phyloP scores from a whole-genome alignment of 2,113 vertebrate genomes.

The Saccopteryx leptura region DNA sequence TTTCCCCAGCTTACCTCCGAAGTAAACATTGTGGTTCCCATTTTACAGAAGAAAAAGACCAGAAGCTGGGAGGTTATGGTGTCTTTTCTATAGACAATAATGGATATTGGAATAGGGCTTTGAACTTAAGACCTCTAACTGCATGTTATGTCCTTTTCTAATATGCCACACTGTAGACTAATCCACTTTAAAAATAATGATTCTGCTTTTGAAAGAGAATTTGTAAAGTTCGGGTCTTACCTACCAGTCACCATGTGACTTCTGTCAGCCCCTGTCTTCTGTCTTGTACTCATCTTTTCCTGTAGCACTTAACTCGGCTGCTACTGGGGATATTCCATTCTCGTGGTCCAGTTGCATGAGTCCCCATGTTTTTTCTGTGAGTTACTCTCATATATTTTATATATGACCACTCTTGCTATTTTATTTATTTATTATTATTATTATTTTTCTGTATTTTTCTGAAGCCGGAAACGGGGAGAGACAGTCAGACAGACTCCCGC shows the following conservation, averaged over 20 bases:
- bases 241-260: neutral
- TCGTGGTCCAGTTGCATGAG: neutral
- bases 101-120: neutral
- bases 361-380: neutral
- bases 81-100: neutral
- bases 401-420: neutral
- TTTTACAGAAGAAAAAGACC: conserved; percentile 17
- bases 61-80: neutral
- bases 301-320: neutral
- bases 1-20: neutral
- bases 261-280: neutral
- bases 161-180: neutral
- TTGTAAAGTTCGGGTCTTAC: neutral
- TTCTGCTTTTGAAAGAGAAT: conserved; percentile 19
- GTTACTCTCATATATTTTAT: neutral
- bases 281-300: neutral
- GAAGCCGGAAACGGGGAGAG: no score
- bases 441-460: no score
- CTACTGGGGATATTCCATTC: neutral
- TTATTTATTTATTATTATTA: no score
- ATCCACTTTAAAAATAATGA: neutral
- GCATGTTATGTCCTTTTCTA: neutral
- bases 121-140: neutral
- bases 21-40: neutral
- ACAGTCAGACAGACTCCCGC: no score